These are phyloP conservation scores for Caretta caretta DNA, from an alignment of 2,113 vertebrate species.

Conservation along the genomic window DNA sequence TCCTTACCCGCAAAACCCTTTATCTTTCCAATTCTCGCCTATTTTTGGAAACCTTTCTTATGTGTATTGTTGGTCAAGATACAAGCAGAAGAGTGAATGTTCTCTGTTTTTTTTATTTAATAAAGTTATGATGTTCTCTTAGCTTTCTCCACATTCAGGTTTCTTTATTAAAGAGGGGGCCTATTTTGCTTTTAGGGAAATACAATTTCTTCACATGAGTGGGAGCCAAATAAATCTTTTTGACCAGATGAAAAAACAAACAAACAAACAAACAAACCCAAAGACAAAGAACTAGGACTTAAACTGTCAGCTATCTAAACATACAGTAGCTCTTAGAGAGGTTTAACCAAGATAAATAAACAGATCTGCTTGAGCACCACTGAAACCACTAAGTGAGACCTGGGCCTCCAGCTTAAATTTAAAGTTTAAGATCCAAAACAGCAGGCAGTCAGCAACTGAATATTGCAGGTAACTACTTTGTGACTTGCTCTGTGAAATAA, in stretches of 20 bases:
- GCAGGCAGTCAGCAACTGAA: too few species aligned
- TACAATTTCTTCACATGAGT: neutral
- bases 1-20: neutral
- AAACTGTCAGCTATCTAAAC: neutral
- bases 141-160: neutral
- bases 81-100: accelerated
- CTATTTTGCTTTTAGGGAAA: neutral
- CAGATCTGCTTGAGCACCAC: too few species aligned
- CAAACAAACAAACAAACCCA: too few species aligned
- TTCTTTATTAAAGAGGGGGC: neutral
- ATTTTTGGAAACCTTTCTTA: accelerated
- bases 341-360: neutral
- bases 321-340: neutral
- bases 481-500: too few species aligned
- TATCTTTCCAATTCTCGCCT: accelerated
- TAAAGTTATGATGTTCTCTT: accelerated
- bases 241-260: neutral
- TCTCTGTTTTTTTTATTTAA: neutral
- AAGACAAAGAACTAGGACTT: neutral
- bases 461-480: too few species aligned
- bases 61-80: accelerated
- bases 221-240: neutral
- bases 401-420: too few species aligned
- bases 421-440: too few species aligned
- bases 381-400: too few species aligned